phyloP scores from a whole-genome alignment of 30 jellyfish, hydroid and myxozoan species.

The Clytia hemisphaerica region DNA sequence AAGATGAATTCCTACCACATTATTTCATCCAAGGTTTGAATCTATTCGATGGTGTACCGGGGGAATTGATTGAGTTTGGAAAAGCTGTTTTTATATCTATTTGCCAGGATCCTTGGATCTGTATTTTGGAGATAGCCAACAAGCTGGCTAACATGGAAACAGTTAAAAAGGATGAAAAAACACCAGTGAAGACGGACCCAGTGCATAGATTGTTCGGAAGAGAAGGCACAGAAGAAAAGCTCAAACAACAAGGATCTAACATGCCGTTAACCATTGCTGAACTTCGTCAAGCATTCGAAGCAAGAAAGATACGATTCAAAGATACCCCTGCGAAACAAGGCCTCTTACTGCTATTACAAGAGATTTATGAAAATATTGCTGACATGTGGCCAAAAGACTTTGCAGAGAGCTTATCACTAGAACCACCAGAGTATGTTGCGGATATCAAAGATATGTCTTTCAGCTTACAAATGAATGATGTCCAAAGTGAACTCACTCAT shows the following conservation, averaged over 20 bases:
- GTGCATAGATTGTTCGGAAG: too few species aligned
- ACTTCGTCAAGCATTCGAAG: background rate
- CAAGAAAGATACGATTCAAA: background rate
- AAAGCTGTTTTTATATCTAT: background rate
- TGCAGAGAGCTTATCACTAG: too few species aligned
- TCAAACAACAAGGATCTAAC: background rate
- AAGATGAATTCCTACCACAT: constrained; percentile 6
- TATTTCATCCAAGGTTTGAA: constrained; percentile 8
- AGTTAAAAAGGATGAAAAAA: too few species aligned
- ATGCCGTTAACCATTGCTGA: background rate
- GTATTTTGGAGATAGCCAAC: background rate
- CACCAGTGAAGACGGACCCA: too few species aligned
- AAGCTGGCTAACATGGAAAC: too few species aligned
- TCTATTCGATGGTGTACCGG: constrained; percentile 8
- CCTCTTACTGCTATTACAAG: background rate
- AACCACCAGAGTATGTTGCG: too few species aligned
- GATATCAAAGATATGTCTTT: too few species aligned
- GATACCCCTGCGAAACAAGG: background rate
- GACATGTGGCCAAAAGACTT: too few species aligned
- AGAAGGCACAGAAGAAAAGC: too few species aligned
- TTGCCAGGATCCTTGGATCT: background rate
- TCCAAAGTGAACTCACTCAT: too few species aligned
- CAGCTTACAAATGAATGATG: too few species aligned
- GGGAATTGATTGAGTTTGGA: background rate
- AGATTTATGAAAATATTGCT: background rate